Evolutionary conservation across 2,797 vertebrate species (phyloP), one percentile per base, ranked within the genome.

Genomic region (Onychomys leucogaster): DNA sequence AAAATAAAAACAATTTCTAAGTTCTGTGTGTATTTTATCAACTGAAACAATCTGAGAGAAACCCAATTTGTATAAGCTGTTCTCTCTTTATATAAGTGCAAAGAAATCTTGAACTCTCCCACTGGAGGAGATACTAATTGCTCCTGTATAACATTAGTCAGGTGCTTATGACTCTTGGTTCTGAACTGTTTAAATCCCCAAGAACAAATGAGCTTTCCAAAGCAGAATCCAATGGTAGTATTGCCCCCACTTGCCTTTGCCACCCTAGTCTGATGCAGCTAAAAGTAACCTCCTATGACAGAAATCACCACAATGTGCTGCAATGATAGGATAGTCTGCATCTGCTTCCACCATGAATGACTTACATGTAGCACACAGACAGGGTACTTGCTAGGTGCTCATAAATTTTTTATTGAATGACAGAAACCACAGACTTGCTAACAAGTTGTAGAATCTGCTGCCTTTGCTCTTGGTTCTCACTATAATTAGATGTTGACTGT

Each of bases 91-190:
- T n/a, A 55, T 75, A 86, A 92, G 92, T 32, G n/a, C 19, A 41
- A 78, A 19, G 12, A 16, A 27, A 46, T 43, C 73, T 92, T 73
- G 29, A 71, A 88, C 37, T 88, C 71, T 78, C 84, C 9, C 52
- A 46, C 25, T 59, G 25, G 16, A 43, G 77, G 69, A 16, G 27
- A 90, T 75, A 52, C n/a, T 78, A 88, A 93, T 37, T 67, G 25
- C 91, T 94, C 57, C 57, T 94, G 17, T 46, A 34, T 41, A 89
- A 80, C 78, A 95, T 78, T 61, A 93, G 23, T 12, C 43, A 95
- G 80, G n/a, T 52, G 59, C n/a, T 73, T 57, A 82, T 67, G 46
- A 88, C 61, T 76, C n/a, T 67, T 96, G 69, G 27, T 29, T 69
- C 71, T 91, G 49, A 63, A 93, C 63, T 37, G 12, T 71, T 92